phyloP scores from a whole-genome alignment of 2,888 invertebrate genomes.

The Phengaris alcon region DNA sequence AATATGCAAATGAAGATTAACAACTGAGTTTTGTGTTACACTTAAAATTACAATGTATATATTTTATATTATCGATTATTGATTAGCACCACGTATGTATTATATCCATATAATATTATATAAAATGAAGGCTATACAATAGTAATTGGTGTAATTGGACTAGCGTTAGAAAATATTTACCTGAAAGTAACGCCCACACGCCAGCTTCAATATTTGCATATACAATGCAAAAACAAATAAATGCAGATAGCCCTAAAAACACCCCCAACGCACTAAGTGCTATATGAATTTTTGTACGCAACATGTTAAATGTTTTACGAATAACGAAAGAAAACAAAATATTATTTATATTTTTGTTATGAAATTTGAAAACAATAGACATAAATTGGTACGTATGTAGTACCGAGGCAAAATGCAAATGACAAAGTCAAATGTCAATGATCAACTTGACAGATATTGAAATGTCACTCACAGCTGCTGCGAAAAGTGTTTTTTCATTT shows the following conservation, averaged over 20 bases:
- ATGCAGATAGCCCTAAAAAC: constrained; percentile 63
- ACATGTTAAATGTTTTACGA: constrained; percentile 46
- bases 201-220: constrained; percentile 73
- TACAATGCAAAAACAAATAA: constrained; percentile 72
- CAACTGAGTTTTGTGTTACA: no score
- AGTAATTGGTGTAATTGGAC: neutral
- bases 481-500: no score
- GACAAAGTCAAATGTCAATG: neutral
- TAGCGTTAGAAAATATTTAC: constrained; percentile 42
- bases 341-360: neutral
- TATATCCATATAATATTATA: neutral
- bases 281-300: constrained; percentile 67
- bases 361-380: neutral
- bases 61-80: neutral
- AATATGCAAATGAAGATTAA: neutral
- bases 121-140: neutral
- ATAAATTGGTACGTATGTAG: neutral
- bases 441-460: no score
- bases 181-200: constrained; percentile 70
- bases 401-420: neutral
- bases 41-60: neutral
- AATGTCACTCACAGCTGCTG: no score
- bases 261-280: constrained; percentile 61
- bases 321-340: constrained; percentile 6
- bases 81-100: neutral